Evolutionary conservation across 2,888 invertebrate species (phyloP), one percentile per base, ranked within the genome.

Genomic region (Diloba caeruleocephala): DNA sequence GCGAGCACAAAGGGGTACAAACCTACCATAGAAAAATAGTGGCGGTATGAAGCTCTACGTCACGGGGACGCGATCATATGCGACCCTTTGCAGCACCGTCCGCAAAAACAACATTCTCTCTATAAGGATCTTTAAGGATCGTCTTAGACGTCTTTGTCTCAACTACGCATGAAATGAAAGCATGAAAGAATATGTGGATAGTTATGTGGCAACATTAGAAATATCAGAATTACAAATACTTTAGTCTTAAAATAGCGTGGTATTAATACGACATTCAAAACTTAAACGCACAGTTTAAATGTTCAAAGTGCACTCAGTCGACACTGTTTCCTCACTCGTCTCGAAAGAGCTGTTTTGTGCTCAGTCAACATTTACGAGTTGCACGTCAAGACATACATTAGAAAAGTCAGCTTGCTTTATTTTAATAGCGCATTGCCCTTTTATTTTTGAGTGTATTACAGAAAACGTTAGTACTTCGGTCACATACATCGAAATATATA

Each of bases 21-120:
- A 78, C 82, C 80, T 81, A 75, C 72, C 68, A 73, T 74, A 74
- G 69, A 76, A 81, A 83, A 83, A 82, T 82, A 80, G 77, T 78
- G 72, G 72, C 66, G 64, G 50, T 69, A 72, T 75, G 72, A 76
- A 79, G 78, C 72, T 68, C 21, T 26, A 57, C 70, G 53, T 64
- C 59, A 64, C 36, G 42, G 38, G 65, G 63, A 56, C 67, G 53
- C 59, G 74, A 70, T 67, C 71, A 56, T 45, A 65, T 37, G 53
- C 26, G 53, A 55, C 66, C 66, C 71, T 62, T 67, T 55, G 43
- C 25, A 42, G 74, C 76, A 84, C 55, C 53, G 78, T 73, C 63
- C 17, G 71, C 77, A 79, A 69, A 78, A 63, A 54, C 66, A 63
- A 21, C 52, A n/a, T n/a, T n/a, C n/a, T n/a, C n/a, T n/a, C n/a